Conservation (phyloP, 2,888 invertebrate species). For the Cosmopolites sordidus region DNA sequence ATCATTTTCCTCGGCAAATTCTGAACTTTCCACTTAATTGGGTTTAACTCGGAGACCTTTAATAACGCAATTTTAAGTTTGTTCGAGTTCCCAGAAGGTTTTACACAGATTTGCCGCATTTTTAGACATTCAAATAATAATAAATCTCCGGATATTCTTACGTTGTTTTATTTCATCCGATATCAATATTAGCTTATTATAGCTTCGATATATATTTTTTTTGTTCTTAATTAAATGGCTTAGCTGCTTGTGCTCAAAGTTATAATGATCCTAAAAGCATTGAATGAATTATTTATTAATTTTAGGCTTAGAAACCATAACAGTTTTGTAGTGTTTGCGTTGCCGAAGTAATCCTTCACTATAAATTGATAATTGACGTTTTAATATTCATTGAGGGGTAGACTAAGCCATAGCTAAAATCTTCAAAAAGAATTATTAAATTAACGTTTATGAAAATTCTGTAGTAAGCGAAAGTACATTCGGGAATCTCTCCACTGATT, state of each 20-base stretch:
- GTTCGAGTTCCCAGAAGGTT: not conserved
- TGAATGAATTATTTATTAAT: not conserved
- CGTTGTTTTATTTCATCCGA: too few relatives aligned
- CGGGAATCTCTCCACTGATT: too few relatives aligned
- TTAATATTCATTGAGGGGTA: not conserved
- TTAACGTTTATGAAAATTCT: not conserved
- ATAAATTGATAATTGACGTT: not conserved
- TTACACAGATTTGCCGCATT: not conserved
- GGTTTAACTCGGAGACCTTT: not conserved
- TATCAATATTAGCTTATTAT: too few relatives aligned
- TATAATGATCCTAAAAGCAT: not conserved
- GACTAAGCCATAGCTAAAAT: not conserved
- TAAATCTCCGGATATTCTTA: too few relatives aligned
- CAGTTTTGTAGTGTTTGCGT: not conserved
- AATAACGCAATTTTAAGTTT: slow-evolving; percentile 1
- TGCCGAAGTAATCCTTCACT: not conserved
- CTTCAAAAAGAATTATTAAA: not conserved
- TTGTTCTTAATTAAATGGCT: too few relatives aligned
- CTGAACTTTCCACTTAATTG: not conserved
- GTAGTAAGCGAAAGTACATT: too few relatives aligned
- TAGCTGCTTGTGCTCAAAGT: not conserved
- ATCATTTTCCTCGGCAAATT: slow-evolving; percentile 1
- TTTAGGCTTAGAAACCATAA: not conserved
- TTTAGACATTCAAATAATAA: not conserved
- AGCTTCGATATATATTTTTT: too few relatives aligned